Evolutionary conservation across 2,888 invertebrate species (phyloP).

Genomic region (Ophion costatus): DNA sequence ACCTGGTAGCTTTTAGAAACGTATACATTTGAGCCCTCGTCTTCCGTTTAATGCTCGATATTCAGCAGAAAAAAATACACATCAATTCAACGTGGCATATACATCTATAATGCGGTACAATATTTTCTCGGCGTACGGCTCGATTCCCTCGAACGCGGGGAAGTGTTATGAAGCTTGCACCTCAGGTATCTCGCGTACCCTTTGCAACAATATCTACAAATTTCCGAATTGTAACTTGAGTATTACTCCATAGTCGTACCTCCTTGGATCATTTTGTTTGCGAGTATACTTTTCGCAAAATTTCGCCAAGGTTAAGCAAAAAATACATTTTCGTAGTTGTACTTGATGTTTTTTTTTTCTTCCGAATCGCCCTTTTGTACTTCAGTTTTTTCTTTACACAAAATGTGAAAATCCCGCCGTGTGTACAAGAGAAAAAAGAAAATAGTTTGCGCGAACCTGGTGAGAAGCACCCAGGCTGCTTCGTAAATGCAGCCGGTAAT

Average conservation of each 20-base stretch:
- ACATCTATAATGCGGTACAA: not conserved
- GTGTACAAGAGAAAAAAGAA: not conserved
- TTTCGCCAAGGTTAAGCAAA: conserved; percentile 4
- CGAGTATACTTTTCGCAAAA: not conserved
- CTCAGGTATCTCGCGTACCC: not conserved
- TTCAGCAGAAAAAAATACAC: not conserved
- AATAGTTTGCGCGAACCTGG: not conserved
- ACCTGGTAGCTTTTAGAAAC: not conserved
- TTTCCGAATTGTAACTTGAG: not conserved
- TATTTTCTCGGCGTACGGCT: not conserved
- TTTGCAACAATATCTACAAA: not conserved
- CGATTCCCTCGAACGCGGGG: not conserved
- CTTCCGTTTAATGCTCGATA: not conserved
- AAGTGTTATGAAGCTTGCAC: not conserved
- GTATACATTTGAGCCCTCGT: not conserved
- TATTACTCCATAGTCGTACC: not conserved
- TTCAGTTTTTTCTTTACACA: conserved; percentile 14
- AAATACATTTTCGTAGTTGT: conserved; percentile 8
- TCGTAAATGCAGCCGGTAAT: conserved; percentile 29
- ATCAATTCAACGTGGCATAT: not conserved
- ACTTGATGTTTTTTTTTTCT: not conserved
- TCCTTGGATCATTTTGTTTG: not conserved
- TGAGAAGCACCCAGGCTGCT: not conserved
- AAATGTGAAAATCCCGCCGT: conserved; percentile 10
- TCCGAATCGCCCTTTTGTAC: conserved; percentile 24